Conservation (phyloP, 2,888 invertebrate genomes). For the Cheilosia vulpina region DNA sequence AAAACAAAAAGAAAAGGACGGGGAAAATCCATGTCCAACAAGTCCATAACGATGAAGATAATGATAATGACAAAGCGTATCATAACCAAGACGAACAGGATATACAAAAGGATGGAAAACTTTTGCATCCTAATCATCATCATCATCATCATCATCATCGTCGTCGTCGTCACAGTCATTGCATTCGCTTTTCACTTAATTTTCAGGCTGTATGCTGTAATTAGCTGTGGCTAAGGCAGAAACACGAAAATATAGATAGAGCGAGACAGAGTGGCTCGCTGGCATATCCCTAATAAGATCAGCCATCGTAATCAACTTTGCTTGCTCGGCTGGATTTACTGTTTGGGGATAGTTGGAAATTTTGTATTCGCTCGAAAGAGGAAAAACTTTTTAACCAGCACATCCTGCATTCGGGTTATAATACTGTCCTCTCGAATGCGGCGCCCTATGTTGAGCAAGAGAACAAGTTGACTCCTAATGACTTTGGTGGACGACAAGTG, state of each 20-base stretch:
- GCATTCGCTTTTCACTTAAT: conserved; percentile 60
- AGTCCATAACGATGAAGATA: conserved; percentile 67
- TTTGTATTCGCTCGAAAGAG: neutral
- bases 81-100: conserved; percentile 55
- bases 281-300: conserved; percentile 71
- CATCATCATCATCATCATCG: conserved; percentile 57
- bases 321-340: conserved; percentile 55
- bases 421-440: conserved; percentile 17
- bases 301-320: conserved; percentile 66
- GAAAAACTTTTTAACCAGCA: conserved; percentile 39
- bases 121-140: conserved; percentile 69
- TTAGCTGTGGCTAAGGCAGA: conserved; percentile 56
- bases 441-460: conserved; percentile 22
- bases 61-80: conserved; percentile 71
- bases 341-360: conserved; percentile 35
- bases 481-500: conserved; percentile 38
- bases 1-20: neutral
- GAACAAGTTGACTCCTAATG: conserved; percentile 70
- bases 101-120: conserved; percentile 59
- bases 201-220: conserved; percentile 66
- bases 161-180: conserved; percentile 25
- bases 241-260: conserved; percentile 13
- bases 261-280: conserved; percentile 17
- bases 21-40: conserved; percentile 64
- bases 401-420: conserved; percentile 50